Evolutionary conservation across 2,797 vertebrate species (phyloP).

Genomic region (Dermochelys coriacea): DNA sequence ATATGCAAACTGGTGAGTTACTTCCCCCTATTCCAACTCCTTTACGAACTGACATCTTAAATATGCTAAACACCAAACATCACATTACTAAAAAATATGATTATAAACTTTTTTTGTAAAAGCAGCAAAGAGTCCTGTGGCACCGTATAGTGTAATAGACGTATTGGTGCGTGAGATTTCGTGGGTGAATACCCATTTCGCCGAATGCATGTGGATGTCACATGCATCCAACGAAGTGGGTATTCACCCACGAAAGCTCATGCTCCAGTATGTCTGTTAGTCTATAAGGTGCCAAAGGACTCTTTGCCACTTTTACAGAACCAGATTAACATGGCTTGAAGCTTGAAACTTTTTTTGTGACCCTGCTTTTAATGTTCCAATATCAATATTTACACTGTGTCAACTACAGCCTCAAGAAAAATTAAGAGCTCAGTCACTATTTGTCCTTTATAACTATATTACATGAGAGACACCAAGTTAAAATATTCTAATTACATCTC

Average conservation of each 20-base stretch:
- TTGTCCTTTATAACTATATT: conserved; percentile 3
- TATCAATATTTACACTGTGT: not conserved
- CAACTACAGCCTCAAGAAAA: conserved; percentile 12
- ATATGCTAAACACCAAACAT: not conserved
- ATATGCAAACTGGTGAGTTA: not conserved
- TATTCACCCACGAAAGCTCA: no score
- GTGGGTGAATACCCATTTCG: no score
- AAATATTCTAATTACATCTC: conserved; percentile 33
- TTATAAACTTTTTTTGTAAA: not conserved
- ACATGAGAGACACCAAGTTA: not conserved
- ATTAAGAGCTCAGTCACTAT: not conserved
- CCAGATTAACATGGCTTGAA: no score
- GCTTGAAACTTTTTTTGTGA: not conserved
- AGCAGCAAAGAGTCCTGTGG: no score
- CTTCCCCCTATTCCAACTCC: not conserved
- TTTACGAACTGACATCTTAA: not conserved
- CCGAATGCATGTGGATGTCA: no score
- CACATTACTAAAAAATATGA: not conserved
- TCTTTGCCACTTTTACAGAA: no score
- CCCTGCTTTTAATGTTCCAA: not conserved
- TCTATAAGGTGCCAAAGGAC: no score
- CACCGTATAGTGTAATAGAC: no score
- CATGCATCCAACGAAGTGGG: no score
- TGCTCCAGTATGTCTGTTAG: no score
- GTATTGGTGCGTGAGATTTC: no score